These are phyloP conservation scores for Hylaeus volcanicus DNA, from an alignment of 1,140 invertebrate species.

Conservation along the genomic window DNA sequence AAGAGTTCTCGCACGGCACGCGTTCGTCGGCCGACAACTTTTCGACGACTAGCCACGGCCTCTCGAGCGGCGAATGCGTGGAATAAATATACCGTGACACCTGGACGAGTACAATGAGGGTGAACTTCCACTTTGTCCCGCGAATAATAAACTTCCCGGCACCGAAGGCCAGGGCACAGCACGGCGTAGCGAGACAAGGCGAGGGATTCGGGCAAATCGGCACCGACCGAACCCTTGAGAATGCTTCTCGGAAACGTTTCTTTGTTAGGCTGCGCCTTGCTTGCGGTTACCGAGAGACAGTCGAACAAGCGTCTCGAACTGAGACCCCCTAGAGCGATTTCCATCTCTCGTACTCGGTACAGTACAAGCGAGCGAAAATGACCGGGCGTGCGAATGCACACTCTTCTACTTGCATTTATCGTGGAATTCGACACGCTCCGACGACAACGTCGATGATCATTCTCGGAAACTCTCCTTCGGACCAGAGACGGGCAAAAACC, in stretches of 20 bases:
- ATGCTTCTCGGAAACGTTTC: constrained; percentile 48
- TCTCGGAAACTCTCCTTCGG: background rate
- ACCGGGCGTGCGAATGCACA: background rate
- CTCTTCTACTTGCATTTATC: too few relatives aligned
- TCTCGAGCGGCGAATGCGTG: constrained; percentile 26
- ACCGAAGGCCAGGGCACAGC: background rate
- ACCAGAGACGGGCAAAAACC: too few relatives aligned
- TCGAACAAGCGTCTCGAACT: constrained; percentile 24
- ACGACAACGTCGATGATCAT: background rate
- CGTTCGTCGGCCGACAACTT: constrained; percentile 18
- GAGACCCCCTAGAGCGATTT: constrained; percentile 46
- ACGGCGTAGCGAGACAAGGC: too few relatives aligned
- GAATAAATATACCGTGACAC: constrained; percentile 63
- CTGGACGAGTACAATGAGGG: constrained; percentile 45
- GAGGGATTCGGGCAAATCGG: constrained; percentile 41
- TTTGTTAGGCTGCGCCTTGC: constrained; percentile 51
- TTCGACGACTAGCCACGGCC: constrained; percentile 6
- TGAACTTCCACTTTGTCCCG: constrained; percentile 61
- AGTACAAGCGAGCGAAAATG: background rate
- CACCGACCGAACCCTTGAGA: constrained; percentile 32
- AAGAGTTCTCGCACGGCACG: background rate
- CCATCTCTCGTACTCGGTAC: constrained; percentile 37
- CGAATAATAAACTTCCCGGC: constrained; percentile 62
- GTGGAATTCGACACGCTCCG: constrained; percentile 6
- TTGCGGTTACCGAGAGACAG: constrained; percentile 47